phyloP scores from a whole-genome alignment of 2,113 vertebrate genomes.

The Tylochromis polylepis region DNA sequence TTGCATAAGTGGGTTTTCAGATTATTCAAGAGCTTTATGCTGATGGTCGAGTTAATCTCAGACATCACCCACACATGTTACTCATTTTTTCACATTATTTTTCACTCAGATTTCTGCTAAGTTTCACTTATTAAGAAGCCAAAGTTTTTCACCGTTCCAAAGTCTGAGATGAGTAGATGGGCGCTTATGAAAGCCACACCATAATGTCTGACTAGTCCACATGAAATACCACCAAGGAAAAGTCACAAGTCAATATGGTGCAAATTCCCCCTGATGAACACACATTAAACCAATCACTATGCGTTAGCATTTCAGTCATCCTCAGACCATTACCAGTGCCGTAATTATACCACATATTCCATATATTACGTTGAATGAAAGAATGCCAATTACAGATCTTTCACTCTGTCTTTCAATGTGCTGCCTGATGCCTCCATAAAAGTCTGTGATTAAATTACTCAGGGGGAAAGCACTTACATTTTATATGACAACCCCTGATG shows the following conservation, averaged over 20 bases:
- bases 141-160: conserved; percentile 10
- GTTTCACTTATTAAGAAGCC: conserved; percentile 68
- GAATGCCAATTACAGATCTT: conserved; percentile 66
- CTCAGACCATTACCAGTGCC: conserved; percentile 41
- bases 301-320: conserved; percentile 48
- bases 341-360: conserved; percentile 67
- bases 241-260: conserved; percentile 38
- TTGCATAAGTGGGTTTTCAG: conserved; percentile 17
- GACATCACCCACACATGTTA: conserved; percentile 51
- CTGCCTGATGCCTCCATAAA: conserved; percentile 62
- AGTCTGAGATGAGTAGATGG: background rate
- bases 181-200: conserved; percentile 13
- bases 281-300: conserved; percentile 45
- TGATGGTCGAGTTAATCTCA: conserved; percentile 35
- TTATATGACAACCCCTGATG: conserved; percentile 63
- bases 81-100: conserved; percentile 37
- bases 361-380: conserved; percentile 67
- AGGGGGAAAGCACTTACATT: conserved; percentile 59
- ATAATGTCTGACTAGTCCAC: conserved; percentile 14
- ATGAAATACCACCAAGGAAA: conserved; percentile 45
- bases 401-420: conserved; percentile 54
- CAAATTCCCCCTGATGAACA: conserved; percentile 44
- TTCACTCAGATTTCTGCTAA: conserved; percentile 23
- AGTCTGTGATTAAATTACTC: conserved; percentile 66
- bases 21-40: conserved; percentile 37